These are phyloP conservation scores for Nemurella pictetii DNA, from an alignment of 2,888 invertebrate genomes.

Conservation along the genomic window DNA sequence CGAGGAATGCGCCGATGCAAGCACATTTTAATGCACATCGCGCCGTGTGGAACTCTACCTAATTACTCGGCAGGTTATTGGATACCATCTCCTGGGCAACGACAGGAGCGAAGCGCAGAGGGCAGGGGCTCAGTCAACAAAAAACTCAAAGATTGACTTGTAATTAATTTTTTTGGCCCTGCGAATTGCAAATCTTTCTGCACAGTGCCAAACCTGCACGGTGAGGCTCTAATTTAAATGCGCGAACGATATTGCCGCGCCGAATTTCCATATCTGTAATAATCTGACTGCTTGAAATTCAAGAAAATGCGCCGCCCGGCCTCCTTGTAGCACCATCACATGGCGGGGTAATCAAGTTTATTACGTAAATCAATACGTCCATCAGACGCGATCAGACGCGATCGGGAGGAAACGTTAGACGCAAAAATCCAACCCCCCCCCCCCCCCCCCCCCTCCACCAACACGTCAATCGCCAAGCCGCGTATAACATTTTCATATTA, in stretches of 20 bases:
- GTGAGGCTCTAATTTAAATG: neutral
- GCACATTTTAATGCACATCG: neutral
- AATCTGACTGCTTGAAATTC: neutral
- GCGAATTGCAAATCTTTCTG: neutral
- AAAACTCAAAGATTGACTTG: neutral
- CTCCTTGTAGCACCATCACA: neutral
- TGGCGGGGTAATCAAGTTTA: constrained; percentile 6
- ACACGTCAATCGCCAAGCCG: neutral
- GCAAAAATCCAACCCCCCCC: neutral
- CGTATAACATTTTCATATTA: neutral
- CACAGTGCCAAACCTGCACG: neutral
- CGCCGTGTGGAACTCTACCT: neutral
- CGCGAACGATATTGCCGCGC: neutral
- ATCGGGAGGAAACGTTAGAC: neutral
- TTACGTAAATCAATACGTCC: constrained; percentile 8
- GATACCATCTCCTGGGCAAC: neutral
- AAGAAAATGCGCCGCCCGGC: neutral
- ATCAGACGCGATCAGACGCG: neutral
- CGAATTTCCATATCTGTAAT: neutral
- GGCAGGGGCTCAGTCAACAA: neutral
- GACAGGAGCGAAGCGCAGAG: neutral
- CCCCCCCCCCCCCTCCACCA: no score
- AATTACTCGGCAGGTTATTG: neutral
- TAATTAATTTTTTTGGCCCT: neutral
- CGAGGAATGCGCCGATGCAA: neutral